Base-by-base conservation (phyloP, 2,888 invertebrate genomes). In the Drosophila pseudotalamancana region DNA sequence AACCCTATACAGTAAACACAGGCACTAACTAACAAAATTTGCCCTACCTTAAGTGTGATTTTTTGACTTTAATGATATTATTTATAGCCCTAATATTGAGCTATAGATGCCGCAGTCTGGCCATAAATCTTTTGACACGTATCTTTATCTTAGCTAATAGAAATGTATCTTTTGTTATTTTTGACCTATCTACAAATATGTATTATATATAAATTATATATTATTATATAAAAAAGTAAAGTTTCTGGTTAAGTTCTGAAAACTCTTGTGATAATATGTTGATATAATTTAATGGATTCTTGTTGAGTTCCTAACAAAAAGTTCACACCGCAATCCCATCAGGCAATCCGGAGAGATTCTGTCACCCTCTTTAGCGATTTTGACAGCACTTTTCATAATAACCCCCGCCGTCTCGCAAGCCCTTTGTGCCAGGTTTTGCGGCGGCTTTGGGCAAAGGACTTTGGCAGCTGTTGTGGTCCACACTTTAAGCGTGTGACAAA, bases 401-500 rank as follows among this genome's bases (percentile, higher is more conserved):
- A 59, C 31, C 48, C 46, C 63, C 53, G 27, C 25, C 32, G 6
- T 27, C 34, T 12, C 29, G 32, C 25, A n/a, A 16, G 16, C 32
- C 37, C 43, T 51, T 45, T 34, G 62, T 14, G 14, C 27, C 29
- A 8, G 9, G 25, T 32, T 43, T 37, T 43, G 62, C 18, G 61
- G 43, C 43, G 18, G 40, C 43, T 37, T 25, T 62, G 18, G 16
- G 21, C 37, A 53, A 45, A 54, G 25, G 45, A 50, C 49, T 21
- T 12, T 23, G 66, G 42, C 57, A 56, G 61, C 65, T 55, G 64
- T 32, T 66, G 40, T 40, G 71, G 53, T 50, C 18, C 32, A 70
- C 70, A 59, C 66, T 84, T 64, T 70, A 56, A 73, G 65, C 46
- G 65, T 68, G 63, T 53, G 74, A 71, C 54, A 76, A 68, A 65